These are phyloP conservation scores for Australoheros facetus DNA, from an alignment of 2,797 vertebrate genomes.

Conservation along the genomic window DNA sequence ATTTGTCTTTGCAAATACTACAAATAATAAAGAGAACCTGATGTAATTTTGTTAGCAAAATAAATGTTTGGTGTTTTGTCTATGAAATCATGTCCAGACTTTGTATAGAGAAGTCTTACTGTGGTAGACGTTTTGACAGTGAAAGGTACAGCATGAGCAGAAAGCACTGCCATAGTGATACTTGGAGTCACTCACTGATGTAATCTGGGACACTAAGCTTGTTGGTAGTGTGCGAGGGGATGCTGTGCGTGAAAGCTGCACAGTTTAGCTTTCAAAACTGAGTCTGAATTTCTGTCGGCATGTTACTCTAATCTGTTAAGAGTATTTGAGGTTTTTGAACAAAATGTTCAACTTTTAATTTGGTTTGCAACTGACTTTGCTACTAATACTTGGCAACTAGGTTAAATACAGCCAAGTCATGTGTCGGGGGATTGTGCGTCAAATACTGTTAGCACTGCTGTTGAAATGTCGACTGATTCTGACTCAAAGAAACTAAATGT, in stretches of 20 bases:
- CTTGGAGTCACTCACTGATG: background rate
- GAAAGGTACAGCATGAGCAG: background rate
- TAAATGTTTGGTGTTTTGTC: background rate
- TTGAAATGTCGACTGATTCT: slow-evolving; percentile 14
- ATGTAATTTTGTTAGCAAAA: background rate
- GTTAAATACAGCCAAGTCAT: slow-evolving; percentile 18
- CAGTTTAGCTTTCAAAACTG: background rate
- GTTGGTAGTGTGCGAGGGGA: background rate
- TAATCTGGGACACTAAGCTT: slow-evolving; percentile 14
- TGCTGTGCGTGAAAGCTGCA: background rate
- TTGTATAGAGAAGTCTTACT: background rate
- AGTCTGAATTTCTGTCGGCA: background rate
- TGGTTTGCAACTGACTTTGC: slow-evolving; percentile 7
- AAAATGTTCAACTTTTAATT: background rate
- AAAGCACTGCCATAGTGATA: background rate
- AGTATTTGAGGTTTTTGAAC: background rate
- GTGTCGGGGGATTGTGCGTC: slow-evolving; percentile 3
- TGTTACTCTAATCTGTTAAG: slow-evolving; percentile 1
- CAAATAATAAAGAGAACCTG: background rate
- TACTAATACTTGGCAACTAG: slow-evolving; percentile 8
- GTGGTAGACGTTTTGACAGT: background rate
- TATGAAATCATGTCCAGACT: background rate
- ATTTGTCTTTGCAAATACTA: background rate
- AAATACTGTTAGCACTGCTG: slow-evolving; percentile 24
- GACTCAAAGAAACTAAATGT: slow-evolving; percentile 19